A percentile compares a stretch with the other conserved stretches of the same genome.
These are phyloP conservation scores for Cryptoblepharus egeriae DNA, from an alignment of 2,797 vertebrate species.

Conservation along the genomic window DNA sequence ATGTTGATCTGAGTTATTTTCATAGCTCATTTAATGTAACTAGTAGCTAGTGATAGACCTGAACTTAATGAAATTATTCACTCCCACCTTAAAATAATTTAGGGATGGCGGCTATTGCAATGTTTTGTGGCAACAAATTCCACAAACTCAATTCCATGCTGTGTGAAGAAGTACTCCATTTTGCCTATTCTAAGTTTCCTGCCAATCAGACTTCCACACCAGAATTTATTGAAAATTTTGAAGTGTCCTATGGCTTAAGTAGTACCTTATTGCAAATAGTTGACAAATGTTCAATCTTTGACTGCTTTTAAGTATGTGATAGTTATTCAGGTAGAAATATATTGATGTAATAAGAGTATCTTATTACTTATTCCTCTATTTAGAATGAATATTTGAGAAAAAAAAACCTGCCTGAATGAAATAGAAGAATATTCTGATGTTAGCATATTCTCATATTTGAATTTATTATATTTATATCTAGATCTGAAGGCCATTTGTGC, in stretches of 20 bases:
- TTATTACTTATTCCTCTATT: neutral
- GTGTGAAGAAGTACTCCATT: no score
- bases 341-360: neutral
- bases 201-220: neutral
- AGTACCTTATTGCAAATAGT: neutral
- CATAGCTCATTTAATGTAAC: neutral
- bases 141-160: no score
- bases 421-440: neutral
- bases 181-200: no score
- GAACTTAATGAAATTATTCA: neutral
- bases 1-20: neutral
- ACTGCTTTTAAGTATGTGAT: neutral
- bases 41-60: neutral
- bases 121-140: no score
- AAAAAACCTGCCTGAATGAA: neutral
- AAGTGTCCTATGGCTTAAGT: neutral
- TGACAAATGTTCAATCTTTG: neutral
- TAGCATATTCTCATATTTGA: neutral
- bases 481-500: constrained; percentile 96
- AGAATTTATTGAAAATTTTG: constrained; percentile 2
- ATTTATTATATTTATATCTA: constrained; percentile 63
- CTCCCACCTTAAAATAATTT: no score
- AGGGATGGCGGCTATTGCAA: no score
- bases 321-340: neutral
- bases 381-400: neutral